A percentile compares a stretch with the other conserved stretches of the same genome.
phyloP scores from a whole-genome alignment of 1,140 invertebrate genomes.

The Delia radicum region DNA sequence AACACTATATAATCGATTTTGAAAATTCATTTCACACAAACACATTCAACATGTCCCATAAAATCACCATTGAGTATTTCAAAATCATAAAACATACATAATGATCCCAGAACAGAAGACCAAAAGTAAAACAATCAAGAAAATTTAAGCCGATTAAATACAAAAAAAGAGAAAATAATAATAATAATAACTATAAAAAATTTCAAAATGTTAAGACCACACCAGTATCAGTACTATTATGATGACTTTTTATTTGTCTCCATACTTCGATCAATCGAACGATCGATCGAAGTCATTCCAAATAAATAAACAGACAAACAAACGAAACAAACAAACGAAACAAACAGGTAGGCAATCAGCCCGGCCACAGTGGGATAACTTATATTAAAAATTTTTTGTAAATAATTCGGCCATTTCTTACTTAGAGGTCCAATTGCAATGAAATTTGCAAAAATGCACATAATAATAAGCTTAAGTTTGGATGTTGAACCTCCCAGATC shows the following conservation, averaged over 20 bases:
- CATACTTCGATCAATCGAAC: not conserved
- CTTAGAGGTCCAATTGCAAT: not conserved
- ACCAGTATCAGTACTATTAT: not conserved
- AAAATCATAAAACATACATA: slow-evolving; percentile 6
- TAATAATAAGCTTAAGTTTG: too few species aligned
- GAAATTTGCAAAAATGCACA: not conserved
- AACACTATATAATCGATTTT: slow-evolving; percentile 9
- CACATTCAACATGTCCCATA: not conserved
- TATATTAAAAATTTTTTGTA: too few species aligned
- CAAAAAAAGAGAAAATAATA: not conserved
- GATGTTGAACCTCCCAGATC: too few species aligned
- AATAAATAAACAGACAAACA: not conserved
- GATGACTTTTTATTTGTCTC: not conserved
- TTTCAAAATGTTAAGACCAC: not conserved
- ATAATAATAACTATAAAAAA: not conserved
- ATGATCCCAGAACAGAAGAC: not conserved
- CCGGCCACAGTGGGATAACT: not conserved
- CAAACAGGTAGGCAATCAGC: not conserved
- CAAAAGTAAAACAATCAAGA: not conserved
- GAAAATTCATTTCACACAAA: not conserved
- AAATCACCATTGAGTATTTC: not conserved
- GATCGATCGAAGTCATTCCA: not conserved
- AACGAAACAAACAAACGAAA: not conserved
- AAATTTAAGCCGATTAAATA: slow-evolving; percentile 10
- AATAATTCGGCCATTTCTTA: too few species aligned